Conservation (phyloP, 2,888 invertebrate species). For the Syritta pipiens region DNA sequence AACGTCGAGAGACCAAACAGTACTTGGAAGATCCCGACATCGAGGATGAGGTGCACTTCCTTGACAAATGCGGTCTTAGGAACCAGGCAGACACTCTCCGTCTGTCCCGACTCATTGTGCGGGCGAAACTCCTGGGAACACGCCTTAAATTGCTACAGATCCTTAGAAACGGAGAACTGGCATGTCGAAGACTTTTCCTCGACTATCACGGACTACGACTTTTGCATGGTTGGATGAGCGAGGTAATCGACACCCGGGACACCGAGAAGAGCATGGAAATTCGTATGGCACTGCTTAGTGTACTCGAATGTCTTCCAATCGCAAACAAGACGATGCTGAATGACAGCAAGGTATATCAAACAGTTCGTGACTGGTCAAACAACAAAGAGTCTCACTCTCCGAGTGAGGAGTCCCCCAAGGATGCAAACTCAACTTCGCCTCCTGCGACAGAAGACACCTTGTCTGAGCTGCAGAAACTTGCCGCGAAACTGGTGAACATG, state of each 20-base stretch:
- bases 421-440: constrained; percentile 5
- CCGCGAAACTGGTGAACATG: constrained; percentile 72
- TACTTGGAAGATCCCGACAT: constrained; percentile 84
- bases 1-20: constrained; percentile 74
- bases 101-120: constrained; percentile 93
- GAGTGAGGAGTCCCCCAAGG: constrained; percentile 69
- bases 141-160: constrained; percentile 88
- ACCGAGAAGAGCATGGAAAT: constrained; percentile 72
- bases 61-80: constrained; percentile 89
- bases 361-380: constrained; percentile 91
- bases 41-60: constrained; percentile 92
- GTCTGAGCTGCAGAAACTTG: constrained; percentile 73
- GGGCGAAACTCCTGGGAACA: constrained; percentile 90
- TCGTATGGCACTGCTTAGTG: constrained; percentile 88
- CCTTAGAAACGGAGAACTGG: constrained; percentile 88
- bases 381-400: constrained; percentile 62
- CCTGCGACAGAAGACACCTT: not conserved
- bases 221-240: constrained; percentile 95
- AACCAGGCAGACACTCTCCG: constrained; percentile 94
- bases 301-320: constrained; percentile 92
- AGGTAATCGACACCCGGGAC: constrained; percentile 77
- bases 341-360: constrained; percentile 92
- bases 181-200: constrained; percentile 91
- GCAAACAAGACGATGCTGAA: constrained; percentile 95
- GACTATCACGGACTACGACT: constrained; percentile 95